These are phyloP conservation scores for Drosophila stalkeri DNA, from an alignment of 2,888 invertebrate genomes.

Conservation along the genomic window DNA sequence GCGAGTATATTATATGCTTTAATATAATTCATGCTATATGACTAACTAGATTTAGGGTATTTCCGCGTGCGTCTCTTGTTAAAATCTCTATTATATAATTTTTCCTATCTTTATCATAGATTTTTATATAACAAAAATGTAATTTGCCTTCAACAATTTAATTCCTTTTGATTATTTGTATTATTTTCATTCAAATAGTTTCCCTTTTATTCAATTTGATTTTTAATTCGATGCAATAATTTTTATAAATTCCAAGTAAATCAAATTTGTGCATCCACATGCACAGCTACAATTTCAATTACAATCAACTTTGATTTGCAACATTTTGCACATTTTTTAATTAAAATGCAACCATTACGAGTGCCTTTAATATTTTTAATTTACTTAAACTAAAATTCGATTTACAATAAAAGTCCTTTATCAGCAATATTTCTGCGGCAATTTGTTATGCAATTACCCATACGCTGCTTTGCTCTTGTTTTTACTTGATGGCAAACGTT, in stretches of 20 bases:
- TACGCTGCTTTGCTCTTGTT: constrained; percentile 15
- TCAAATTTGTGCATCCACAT: background rate
- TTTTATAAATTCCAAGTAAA: background rate
- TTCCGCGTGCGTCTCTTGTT: too few species aligned
- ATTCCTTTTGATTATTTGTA: background rate
- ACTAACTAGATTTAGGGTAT: too few species aligned
- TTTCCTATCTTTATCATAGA: background rate
- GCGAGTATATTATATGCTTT: background rate
- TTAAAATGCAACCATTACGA: constrained; percentile 15
- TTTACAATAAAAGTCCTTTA: constrained; percentile 31
- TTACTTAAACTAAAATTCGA: constrained; percentile 42
- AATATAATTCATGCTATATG: too few species aligned
- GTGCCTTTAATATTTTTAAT: constrained; percentile 31
- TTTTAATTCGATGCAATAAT: background rate
- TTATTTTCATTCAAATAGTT: background rate
- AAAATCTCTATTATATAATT: background rate
- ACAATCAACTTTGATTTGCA: constrained; percentile 1
- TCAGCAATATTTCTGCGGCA: constrained; percentile 12
- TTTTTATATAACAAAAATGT: background rate
- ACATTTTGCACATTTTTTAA: constrained; percentile 17
- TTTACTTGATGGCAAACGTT: background rate
- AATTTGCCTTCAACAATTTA: background rate
- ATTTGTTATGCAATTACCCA: constrained; percentile 37
- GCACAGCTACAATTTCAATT: background rate
- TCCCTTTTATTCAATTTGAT: background rate